Evolutionary conservation across 2,888 invertebrate species (phyloP).

Genomic region (Lasioglossum figueresi): DNA sequence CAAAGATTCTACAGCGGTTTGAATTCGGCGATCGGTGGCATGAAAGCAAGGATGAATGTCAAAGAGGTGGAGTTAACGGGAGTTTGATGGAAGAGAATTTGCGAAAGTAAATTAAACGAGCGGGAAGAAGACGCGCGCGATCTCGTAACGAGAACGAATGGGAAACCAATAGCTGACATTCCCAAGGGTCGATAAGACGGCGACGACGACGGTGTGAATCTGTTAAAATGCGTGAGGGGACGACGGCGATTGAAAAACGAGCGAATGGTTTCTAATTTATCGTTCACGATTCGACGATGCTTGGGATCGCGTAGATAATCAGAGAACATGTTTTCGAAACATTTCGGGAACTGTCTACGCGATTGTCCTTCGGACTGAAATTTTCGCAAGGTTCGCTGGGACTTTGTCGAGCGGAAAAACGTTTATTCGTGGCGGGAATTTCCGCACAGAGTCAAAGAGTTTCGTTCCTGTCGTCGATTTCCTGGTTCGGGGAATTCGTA

Average conservation of each 20-base stretch:
- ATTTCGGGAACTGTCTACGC: neutral
- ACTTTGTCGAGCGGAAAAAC: slow-evolving; percentile 31
- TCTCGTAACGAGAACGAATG: slow-evolving; percentile 63
- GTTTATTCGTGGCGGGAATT: slow-evolving; percentile 23
- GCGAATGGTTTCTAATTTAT: slow-evolving; percentile 21
- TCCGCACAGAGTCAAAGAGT: slow-evolving; percentile 4
- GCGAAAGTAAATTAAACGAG: slow-evolving; percentile 50
- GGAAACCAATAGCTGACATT: slow-evolving; percentile 58
- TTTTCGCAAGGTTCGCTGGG: slow-evolving; percentile 16
- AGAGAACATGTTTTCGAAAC: neutral
- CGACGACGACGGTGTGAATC: slow-evolving; percentile 33
- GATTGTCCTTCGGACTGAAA: neutral
- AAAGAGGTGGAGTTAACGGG: slow-evolving; percentile 44
- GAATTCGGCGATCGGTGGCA: no score
- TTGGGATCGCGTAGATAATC: no score
- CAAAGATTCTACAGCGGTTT: no score
- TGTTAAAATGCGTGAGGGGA: slow-evolving; percentile 22
- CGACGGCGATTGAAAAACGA: slow-evolving; percentile 3
- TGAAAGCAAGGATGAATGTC: neutral
- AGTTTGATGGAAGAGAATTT: slow-evolving; percentile 45
- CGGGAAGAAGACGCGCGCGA: slow-evolving; percentile 35
- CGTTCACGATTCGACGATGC: neutral
- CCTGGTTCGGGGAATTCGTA: slow-evolving; percentile 18
- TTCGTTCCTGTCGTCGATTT: neutral
- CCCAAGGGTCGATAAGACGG: slow-evolving; percentile 55